Evolutionary conservation across 2,113 vertebrate genomes (phyloP), one percentile per base, ranked within the genome.

Genomic region (Nesogale talazaci): DNA sequence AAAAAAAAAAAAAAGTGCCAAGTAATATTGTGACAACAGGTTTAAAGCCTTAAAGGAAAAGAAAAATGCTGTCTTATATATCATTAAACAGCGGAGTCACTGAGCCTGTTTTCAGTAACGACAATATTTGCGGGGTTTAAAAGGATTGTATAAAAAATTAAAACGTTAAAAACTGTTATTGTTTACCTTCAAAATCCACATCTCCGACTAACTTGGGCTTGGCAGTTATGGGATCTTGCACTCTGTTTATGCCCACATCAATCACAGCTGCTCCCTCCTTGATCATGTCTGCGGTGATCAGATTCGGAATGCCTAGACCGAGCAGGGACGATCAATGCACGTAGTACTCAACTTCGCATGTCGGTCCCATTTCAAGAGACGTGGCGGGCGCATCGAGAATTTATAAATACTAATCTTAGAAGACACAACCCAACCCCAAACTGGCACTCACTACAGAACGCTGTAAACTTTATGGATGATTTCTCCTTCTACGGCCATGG

Each of bases 251-350:
- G 5, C 99, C 99, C 8, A 99, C 99, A 0, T 99, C 99, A 0
- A 99, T 99, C 4, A 99, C 99, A 0, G 98, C 98, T 0, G 99
- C 99, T 11, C 99, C 99, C 63, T 99, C 99, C 95, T 99, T 99
- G 93, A 99, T 99, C 99, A 99, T 99, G 86, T 99, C 99, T 0
- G 99, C 99, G 0, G 99, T 99, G 95, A 99, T 99, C 40, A 99
- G 98, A 85, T 99, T 99, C 59, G 99, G 99, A 93, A 99, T 99
- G 34, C 99, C 99, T 99, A 96, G 42, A 23, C 90, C 69, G 0
- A 20, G 19, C 19, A 70, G 61, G 7, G 57, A 61, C 23, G 38
- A 61, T 16, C 19, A 42, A 34, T 23, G 27, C 27, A 76, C 40
- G 76, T 70, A 95, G 42, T 22, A n/a, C 19, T n/a, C 9, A 90